Percentiles rank a stretch among this genome's conserved stretches.
Conservation (phyloP, 2,888 invertebrate genomes). For the Loripinus fragilis region DNA sequence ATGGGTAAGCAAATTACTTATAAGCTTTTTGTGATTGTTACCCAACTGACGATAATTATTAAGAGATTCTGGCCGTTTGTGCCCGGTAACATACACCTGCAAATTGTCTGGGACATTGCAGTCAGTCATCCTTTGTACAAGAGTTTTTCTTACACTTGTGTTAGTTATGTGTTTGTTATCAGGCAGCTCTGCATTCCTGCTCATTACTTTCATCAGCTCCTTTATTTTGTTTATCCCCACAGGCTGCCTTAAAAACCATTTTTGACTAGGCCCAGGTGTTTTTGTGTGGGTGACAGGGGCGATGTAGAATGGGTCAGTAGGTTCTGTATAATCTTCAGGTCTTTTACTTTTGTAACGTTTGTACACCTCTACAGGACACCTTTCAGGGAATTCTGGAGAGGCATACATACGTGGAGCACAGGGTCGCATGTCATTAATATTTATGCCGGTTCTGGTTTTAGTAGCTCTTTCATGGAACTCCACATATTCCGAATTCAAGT, state of each 20-base stretch:
- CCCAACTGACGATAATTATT: no score
- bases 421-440: no score
- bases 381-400: no score
- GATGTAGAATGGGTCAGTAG: slow-evolving; percentile 35
- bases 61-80: slow-evolving; percentile 19
- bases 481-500: no score
- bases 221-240: slow-evolving; percentile 32
- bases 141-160: slow-evolving; percentile 21
- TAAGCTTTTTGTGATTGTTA: no score
- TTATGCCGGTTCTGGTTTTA: no score
- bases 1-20: no score
- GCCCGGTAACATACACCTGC: slow-evolving; percentile 38
- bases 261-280: neutral
- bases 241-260: slow-evolving; percentile 34
- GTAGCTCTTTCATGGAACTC: no score
- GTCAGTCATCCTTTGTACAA: slow-evolving; percentile 29
- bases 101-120: slow-evolving; percentile 27
- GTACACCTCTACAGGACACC: slow-evolving; percentile 14
- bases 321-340: slow-evolving; percentile 22
- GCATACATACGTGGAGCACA: no score
- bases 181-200: neutral
- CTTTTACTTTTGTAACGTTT: slow-evolving; percentile 29
- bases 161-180: slow-evolving; percentile 19
- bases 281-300: slow-evolving; percentile 23
- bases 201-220: slow-evolving; percentile 28